Evolutionary conservation across 2,888 invertebrate species (phyloP), one percentile per base, ranked within the genome.

Genomic region (Scaptomyza polygonia): DNA sequence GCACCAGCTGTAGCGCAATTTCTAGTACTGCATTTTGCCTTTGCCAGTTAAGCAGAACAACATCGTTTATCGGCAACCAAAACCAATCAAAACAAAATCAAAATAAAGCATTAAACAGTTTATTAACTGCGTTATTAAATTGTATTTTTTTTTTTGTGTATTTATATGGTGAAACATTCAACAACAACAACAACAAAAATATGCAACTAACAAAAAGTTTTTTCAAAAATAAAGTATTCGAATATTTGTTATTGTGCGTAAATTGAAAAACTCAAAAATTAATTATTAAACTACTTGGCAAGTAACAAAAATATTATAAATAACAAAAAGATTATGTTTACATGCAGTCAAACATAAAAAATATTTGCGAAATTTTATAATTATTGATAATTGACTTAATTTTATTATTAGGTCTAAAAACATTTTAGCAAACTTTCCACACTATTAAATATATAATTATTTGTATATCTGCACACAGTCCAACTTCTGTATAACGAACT

Each of bases 1-100:
- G 47, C 47, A 53, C 58, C 62, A 56, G 54, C 48, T 62, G 48
- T 57, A 62, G 54, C 58, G 66, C 70, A 72, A 66, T 63, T 72
- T 63, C 39, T 44, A n/a, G n/a, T n/a, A 42, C 61, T 58, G 39
- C 39, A 16, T 4, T 39, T 39, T 9, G 36, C 36, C 29, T 16
- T 56, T 59, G 49, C 29, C 55, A n/a, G n/a, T n/a, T n/a, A 51
- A 45, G 27, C 14, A 54, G 55, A 29, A 48, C 55, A 14, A 18
- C 36, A 32, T 14, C 9, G 34, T 62, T 29, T 51, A 43, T 43
- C 58, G 61, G 55, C 57, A 30, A 65, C 48, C 47, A 49, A 64
- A 71, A 25, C 44, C 52, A 58, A 63, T 56, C 49, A 39, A 72
- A 72, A 52, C 44, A 56, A 70, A 57, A 48, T 49, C 45, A 54